Base-by-base conservation (phyloP, 2,797 vertebrate species). In the Sternarchorhynchus goeldii region DNA sequence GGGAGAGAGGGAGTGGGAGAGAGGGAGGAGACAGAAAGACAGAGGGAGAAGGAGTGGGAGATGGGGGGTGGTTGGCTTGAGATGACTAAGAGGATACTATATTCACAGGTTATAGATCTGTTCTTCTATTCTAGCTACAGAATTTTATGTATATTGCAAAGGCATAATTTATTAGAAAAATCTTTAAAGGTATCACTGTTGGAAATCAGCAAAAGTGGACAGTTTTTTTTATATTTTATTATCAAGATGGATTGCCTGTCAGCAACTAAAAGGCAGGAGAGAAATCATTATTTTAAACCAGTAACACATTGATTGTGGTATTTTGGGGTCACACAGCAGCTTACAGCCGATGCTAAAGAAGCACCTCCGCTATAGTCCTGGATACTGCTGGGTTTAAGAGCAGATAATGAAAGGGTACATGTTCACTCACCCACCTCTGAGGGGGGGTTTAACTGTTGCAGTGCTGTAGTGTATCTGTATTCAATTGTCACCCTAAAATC, bases 211-310 rank as follows among this genome's bases (percentile, higher is more conserved):
- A n/a, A 64, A 58, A 45, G 50, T 55, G 45, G 17, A 36, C 16
- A 68, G 16, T 68, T 14, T 81, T 39, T 79, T 25, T 25, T 25
- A 25, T 25, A 25, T 25, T 25, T 50, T 50, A 14, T 1, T 74
- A 84, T 79, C 10, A 67, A 82, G 66, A 85, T 14, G 14, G 41
- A 81, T 79, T 73, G 77, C 73, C 56, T 75, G 74, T 77, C 74
- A 77, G 39, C 18, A 73, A 53, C 32, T 14, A 68, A 21, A 12
- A 74, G 62, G 62, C 34, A 59, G 36, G 1, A 32, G 63, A 29
- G 7, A 82, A 80, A 65, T 71, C 50, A 32, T 78, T 82, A 67
- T 75, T 82, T 80, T 71, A 12, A 80, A 78, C 80, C 78, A 78
- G 74, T 16, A 5, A 29, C 8, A 16, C 70, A 63, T 62, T 77